Evolutionary conservation across 2,888 invertebrate species (phyloP), one percentile per base, ranked within the genome.

Genomic region (Rotaria magnacalcarata): DNA sequence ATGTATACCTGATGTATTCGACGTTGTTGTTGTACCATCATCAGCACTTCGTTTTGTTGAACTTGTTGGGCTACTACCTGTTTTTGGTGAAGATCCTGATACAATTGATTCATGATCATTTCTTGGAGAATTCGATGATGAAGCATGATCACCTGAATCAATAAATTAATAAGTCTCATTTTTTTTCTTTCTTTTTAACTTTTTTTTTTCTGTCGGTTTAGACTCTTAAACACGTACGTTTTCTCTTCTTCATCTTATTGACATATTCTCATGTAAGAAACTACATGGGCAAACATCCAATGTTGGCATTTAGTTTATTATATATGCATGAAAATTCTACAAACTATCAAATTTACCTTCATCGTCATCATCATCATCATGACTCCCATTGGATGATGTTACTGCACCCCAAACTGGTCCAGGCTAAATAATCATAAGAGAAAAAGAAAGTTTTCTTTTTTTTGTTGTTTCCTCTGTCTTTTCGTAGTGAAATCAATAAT

Each of bases 21-120:
- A 41, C 41, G 74, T 74, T 74, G 74, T 41, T 41, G 74, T 74
- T 74, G 74, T 74, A 19, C 41, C 34, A 16, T 74, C 74, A 74
- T 43, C 74, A 41, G 74, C 43, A 41, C 43, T 74, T 74, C 41
- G 43, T 74, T 74, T 74, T 60, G 58, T 60, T 60, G 58, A 60
- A 60, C 58, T 60, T 60, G 58, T 60, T 74, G 74, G 74, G 21
- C 74, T 74, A 74, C 74, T 74, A 34, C 43, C 74, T 60, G 27
- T 60, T 74, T 74, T 74, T 11, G 74, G 74, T n/a, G 58, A 60
- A 2, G 58, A 60, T 60, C n/a, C 58, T 27, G 58, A 60, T 60
- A 60, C 58, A 60, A 27, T 34, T 21, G 74, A 74, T 41, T 60
- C 58, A 27, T 74, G 74, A 19, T 74, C 74, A 74, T 74, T 43